Percentiles rank a stretch among this genome's conserved stretches.
These are phyloP conservation scores for Paragorgia papillata DNA, from an alignment of 92 coral and sea anemone genomes.

Conservation along the genomic window DNA sequence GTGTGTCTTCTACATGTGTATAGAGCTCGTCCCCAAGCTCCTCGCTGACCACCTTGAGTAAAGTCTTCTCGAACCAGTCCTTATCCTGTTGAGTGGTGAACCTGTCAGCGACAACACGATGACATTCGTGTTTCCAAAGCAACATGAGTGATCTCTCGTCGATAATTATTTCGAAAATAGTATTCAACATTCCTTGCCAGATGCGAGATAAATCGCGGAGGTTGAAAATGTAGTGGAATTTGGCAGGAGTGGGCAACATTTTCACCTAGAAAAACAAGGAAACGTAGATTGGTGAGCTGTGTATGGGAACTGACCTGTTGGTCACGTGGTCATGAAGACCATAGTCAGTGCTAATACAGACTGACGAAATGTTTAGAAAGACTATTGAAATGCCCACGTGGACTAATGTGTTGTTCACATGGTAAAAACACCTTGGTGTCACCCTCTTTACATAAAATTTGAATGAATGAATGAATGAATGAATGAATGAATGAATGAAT, in stretches of 20 bases:
- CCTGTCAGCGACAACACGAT: slow-evolving; percentile 91
- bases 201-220: slow-evolving; percentile 96
- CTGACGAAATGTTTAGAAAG: no score
- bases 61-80: slow-evolving; percentile 98
- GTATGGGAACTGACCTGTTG: no score
- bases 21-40: slow-evolving; percentile 88
- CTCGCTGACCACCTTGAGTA: slow-evolving; percentile 81
- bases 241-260: slow-evolving; percentile 98
- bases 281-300: no score
- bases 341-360: no score
- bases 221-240: slow-evolving; percentile 98
- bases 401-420: no score
- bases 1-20: slow-evolving; percentile 65
- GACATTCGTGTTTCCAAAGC: slow-evolving; percentile 97
- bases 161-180: slow-evolving; percentile 72
- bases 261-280: slow-evolving; percentile 63
- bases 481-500: slow-evolving; percentile 2
- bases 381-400: no score
- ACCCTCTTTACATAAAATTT: no score
- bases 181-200: slow-evolving; percentile 96
- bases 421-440: not conserved
- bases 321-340: no score
- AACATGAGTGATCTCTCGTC: slow-evolving; percentile 63
- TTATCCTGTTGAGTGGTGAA: slow-evolving; percentile 84
- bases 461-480: not conserved